These are phyloP conservation scores for Pasiphila rectangulata DNA, from an alignment of 2,888 invertebrate species.

Conservation along the genomic window DNA sequence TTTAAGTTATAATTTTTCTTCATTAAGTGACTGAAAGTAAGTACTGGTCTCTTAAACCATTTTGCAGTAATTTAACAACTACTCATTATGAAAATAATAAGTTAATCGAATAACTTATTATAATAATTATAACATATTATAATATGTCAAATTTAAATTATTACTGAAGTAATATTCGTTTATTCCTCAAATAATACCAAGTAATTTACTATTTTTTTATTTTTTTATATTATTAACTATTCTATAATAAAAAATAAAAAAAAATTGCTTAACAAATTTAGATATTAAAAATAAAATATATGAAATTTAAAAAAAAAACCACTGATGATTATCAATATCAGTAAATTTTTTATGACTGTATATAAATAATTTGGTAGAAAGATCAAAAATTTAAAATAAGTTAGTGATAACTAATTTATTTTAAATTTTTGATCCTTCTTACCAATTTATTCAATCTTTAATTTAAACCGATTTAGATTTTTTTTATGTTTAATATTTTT, in stretches of 20 bases:
- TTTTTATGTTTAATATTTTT: slow-evolving; percentile 74
- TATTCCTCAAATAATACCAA: slow-evolving; percentile 85
- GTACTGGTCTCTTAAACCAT: slow-evolving; percentile 86
- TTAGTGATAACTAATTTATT: slow-evolving; percentile 86
- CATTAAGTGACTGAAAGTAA: slow-evolving; percentile 86
- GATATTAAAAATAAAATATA: slow-evolving; percentile 44
- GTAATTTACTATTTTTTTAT: slow-evolving; percentile 69
- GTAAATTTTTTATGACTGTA: too few species aligned
- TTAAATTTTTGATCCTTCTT: slow-evolving; percentile 84
- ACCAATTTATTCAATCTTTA: slow-evolving; percentile 72
- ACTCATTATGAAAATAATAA: slow-evolving; percentile 85
- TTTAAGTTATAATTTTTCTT: slow-evolving; percentile 77
- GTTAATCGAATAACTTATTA: slow-evolving; percentile 74
- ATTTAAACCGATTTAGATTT: slow-evolving; percentile 83
- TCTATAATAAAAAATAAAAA: too few species aligned
- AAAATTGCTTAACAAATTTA: slow-evolving; percentile 47
- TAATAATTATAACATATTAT: slow-evolving; percentile 77
- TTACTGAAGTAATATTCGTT: slow-evolving; percentile 81
- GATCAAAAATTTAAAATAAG: too few species aligned
- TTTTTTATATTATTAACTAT: slow-evolving; percentile 78
- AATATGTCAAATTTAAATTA: slow-evolving; percentile 86
- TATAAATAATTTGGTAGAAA: too few species aligned
- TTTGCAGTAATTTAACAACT: slow-evolving; percentile 82
- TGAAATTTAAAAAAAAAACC: slow-evolving; percentile 42
- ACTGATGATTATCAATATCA: too few species aligned